Percentiles rank a stretch among this genome's conserved stretches.
Evolutionary conservation across 2,888 invertebrate species (phyloP).

Genomic region (Tenthredo notha): DNA sequence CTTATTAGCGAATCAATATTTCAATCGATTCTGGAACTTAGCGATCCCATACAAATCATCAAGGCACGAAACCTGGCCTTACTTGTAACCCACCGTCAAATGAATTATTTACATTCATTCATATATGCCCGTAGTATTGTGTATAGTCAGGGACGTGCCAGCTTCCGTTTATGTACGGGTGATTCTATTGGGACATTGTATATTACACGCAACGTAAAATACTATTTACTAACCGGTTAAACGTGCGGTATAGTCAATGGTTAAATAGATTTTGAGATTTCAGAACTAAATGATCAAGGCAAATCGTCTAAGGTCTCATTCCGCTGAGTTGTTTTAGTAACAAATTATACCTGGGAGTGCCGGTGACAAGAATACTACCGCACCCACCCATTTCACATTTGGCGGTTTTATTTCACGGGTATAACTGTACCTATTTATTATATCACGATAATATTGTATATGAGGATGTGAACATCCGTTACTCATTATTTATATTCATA

Average conservation of each 20-base stretch:
- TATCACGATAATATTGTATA: not conserved
- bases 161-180: not conserved
- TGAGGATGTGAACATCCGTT: not conserved
- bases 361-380: conserved; percentile 37
- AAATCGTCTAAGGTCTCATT: conserved; percentile 29
- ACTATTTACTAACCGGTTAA: not conserved
- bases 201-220: not conserved
- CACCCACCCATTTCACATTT: conserved; percentile 43
- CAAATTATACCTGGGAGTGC: conserved; percentile 47
- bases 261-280: conserved; percentile 6
- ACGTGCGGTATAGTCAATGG: not conserved
- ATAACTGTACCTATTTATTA: not conserved
- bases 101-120: conserved; percentile 3
- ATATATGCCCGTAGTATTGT: not conserved
- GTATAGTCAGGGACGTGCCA: not conserved
- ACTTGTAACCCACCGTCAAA: not conserved
- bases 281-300: conserved; percentile 11
- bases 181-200: not conserved
- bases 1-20: not conserved
- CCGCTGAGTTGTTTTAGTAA: conserved; percentile 48
- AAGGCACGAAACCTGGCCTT: not conserved
- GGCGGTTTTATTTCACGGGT: not conserved
- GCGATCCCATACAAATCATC: not conserved
- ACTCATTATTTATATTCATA: not conserved
- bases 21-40: not conserved